Percentiles rank a stretch among this genome's conserved stretches.
These are phyloP conservation scores for Acrocyrtus sp. DNA, from an alignment of 2,888 invertebrate species.

Conservation along the genomic window DNA sequence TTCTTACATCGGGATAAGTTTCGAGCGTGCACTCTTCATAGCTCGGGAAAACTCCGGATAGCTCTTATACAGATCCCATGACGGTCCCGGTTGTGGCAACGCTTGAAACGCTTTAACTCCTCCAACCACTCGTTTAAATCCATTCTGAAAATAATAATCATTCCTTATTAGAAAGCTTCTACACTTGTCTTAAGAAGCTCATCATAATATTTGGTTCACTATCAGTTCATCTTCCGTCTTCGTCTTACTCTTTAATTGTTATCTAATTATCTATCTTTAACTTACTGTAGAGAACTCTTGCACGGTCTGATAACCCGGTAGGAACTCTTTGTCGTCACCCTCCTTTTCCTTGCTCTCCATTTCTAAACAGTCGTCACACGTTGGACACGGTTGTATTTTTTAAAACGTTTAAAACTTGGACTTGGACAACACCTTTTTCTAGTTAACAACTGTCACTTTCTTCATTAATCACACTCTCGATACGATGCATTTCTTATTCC, in stretches of 20 bases:
- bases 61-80: constrained; percentile 79
- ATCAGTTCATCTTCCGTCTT: too few species aligned
- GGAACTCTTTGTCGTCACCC: constrained; percentile 24
- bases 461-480: too few species aligned
- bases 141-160: constrained; percentile 72
- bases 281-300: constrained; percentile 46
- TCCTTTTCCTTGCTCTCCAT: too few species aligned
- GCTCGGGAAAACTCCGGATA: constrained; percentile 78
- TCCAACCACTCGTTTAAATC: constrained; percentile 74
- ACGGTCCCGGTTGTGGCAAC: constrained; percentile 74
- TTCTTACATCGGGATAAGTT: constrained; percentile 72
- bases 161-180: not conserved
- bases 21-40: constrained; percentile 73
- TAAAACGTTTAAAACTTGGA: too few species aligned
- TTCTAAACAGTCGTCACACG: too few species aligned
- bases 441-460: too few species aligned
- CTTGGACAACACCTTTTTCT: too few species aligned
- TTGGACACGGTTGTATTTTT: too few species aligned
- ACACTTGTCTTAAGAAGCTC: not conserved
- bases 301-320: constrained; percentile 36
- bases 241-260: too few species aligned
- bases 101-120: constrained; percentile 78
- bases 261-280: not conserved
- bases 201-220: too few species aligned
- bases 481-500: too few species aligned